Percentiles rank a stretch among this genome's conserved stretches.
These are phyloP conservation scores for Oceanodroma leucorhoa DNA, from an alignment of 2,797 vertebrate species.

Conservation along the genomic window DNA sequence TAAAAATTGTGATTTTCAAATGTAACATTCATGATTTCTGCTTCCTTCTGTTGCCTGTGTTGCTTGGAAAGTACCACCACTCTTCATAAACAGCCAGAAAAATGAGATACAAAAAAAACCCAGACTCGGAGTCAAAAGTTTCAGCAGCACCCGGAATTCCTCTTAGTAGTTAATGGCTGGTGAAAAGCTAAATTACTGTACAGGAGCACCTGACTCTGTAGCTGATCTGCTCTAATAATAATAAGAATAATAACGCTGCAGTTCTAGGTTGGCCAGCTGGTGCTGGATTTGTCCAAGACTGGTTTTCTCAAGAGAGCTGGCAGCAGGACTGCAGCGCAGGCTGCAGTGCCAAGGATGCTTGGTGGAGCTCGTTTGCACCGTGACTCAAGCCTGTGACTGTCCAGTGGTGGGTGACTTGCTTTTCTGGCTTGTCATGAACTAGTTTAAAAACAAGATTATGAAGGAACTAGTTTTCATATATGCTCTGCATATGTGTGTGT, in stretches of 20 bases:
- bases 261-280: not conserved
- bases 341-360: not conserved
- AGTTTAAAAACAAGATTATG: not conserved
- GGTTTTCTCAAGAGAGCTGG: not conserved
- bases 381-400: not conserved
- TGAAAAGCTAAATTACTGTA: not conserved
- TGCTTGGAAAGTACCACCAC: not conserved
- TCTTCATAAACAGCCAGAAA: not conserved
- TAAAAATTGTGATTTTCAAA: not conserved
- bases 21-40: not conserved
- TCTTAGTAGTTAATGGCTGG: not conserved
- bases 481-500: slow-evolving; percentile 19
- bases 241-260: not conserved
- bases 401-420: not conserved
- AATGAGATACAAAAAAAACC: not conserved
- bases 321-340: not conserved
- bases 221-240: not conserved
- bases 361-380: not conserved
- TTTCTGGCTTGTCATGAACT: not conserved
- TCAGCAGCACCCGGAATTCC: not conserved
- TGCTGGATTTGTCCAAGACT: not conserved
- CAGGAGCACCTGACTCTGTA: not conserved
- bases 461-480: not conserved
- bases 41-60: not conserved
- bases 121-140: not conserved